A percentile compares a stretch with the other conserved stretches of the same genome.
Evolutionary conservation across 2,888 invertebrate genomes (phyloP).

Genomic region (Polyommatus iphigenia): DNA sequence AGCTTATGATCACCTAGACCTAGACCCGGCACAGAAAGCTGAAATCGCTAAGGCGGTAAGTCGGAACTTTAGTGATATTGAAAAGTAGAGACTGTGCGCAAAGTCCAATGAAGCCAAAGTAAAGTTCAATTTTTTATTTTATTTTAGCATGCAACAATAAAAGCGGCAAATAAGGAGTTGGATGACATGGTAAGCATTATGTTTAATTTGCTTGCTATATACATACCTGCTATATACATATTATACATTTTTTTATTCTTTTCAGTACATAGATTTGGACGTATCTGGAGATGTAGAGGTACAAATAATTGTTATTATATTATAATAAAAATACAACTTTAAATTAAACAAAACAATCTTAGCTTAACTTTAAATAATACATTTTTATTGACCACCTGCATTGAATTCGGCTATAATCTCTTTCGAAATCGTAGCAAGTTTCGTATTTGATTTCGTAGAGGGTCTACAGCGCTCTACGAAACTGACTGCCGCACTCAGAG

Average conservation of each 20-base stretch:
- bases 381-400: background rate
- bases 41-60: slow-evolving; percentile 70
- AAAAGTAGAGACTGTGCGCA: background rate
- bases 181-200: slow-evolving; percentile 61
- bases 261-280: slow-evolving; percentile 68
- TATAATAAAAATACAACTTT: background rate
- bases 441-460: background rate
- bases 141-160: slow-evolving; percentile 63
- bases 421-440: background rate
- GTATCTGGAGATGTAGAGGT: slow-evolving; percentile 69
- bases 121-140: background rate
- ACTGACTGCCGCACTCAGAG: too few relatives aligned
- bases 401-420: background rate
- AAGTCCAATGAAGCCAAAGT: too few relatives aligned
- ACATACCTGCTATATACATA: too few relatives aligned
- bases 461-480: too few relatives aligned
- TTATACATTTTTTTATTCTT: slow-evolving; percentile 44
- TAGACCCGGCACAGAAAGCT: slow-evolving; percentile 65
- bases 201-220: slow-evolving; percentile 24
- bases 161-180: slow-evolving; percentile 67
- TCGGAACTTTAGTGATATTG: slow-evolving; percentile 32
- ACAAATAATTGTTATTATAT: slow-evolving; percentile 28
- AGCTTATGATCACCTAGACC: slow-evolving; percentile 68
- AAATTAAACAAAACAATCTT: too few relatives aligned
- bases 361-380: too few relatives aligned